Percentiles rank a stretch among this genome's conserved stretches.
phyloP scores from a whole-genome alignment of 2,113 vertebrate species.

The Cairina moschata region DNA sequence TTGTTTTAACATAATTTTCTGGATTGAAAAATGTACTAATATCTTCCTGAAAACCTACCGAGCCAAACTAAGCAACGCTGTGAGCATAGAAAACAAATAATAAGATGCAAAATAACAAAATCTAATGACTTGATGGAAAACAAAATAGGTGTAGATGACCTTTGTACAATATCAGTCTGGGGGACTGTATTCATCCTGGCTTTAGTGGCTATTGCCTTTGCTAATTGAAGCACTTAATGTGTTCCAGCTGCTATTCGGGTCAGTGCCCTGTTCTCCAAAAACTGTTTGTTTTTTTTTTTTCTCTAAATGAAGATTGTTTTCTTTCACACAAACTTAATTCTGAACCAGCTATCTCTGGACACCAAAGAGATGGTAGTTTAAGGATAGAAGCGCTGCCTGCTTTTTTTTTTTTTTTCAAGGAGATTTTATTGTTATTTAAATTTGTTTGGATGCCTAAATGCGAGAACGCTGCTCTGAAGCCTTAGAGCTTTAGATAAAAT shows the following conservation, averaged over 20 bases:
- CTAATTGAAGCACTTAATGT: background rate
- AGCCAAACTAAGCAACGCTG: background rate
- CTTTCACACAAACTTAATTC: background rate
- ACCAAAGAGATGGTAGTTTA: background rate
- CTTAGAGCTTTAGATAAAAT: too few relatives aligned
- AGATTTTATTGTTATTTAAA: background rate
- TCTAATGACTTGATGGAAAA: background rate
- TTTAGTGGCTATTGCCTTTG: background rate
- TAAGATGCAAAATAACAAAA: background rate
- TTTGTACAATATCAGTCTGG: background rate
- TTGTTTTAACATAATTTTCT: background rate
- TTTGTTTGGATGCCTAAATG: background rate
- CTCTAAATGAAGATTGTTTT: background rate
- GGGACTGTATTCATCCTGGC: background rate
- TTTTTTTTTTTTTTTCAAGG: too few relatives aligned
- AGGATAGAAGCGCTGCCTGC: too few relatives aligned
- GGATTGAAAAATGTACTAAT: background rate
- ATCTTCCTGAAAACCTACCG: background rate
- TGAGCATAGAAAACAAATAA: background rate
- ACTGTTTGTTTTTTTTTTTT: too few relatives aligned
- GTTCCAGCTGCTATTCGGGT: background rate
- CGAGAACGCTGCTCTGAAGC: background rate
- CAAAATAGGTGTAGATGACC: background rate
- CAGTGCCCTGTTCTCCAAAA: background rate
- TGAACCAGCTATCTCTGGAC: background rate